Percentiles rank a stretch among this genome's conserved stretches.
Conservation (phyloP, 2,113 vertebrate species). For the Herpailurus yagouaroundi region DNA sequence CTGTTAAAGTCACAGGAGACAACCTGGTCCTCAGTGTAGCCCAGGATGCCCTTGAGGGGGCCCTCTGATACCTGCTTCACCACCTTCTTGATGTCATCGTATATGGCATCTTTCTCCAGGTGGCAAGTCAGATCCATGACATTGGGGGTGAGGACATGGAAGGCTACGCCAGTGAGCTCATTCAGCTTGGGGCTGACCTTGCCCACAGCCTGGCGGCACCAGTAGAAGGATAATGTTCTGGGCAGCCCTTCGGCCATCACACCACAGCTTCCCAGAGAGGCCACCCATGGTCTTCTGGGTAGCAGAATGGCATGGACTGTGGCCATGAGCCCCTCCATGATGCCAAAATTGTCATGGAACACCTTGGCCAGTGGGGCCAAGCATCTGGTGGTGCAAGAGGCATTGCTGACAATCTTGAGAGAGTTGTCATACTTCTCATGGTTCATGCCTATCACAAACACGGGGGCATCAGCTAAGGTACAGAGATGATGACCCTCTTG, state of each 20-base stretch:
- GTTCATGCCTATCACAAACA: background rate
- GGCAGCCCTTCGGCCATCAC: background rate
- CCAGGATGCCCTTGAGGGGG: background rate
- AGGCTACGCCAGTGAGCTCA: background rate
- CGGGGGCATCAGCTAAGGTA: background rate
- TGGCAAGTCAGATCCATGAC: background rate
- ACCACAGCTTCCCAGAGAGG: background rate
- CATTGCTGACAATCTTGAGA: background rate
- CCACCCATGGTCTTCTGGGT: background rate
- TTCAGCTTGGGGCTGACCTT: background rate
- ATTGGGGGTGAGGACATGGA: background rate
- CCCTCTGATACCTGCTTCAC: background rate
- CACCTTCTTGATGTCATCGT: background rate
- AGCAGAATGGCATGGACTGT: background rate
- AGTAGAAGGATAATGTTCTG: background rate
- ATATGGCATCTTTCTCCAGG: background rate
- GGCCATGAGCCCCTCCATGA: background rate
- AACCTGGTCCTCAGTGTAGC: background rate
- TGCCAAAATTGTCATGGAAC: background rate
- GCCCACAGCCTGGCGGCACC: background rate
- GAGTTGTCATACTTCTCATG: background rate
- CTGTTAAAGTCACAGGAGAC: background rate
- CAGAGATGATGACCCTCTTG: background rate
- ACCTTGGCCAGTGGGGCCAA: background rate
- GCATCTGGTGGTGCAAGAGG: background rate